Evolutionary conservation across 1,140 invertebrate species (phyloP).

Genomic region (Drosophila sproati): DNA sequence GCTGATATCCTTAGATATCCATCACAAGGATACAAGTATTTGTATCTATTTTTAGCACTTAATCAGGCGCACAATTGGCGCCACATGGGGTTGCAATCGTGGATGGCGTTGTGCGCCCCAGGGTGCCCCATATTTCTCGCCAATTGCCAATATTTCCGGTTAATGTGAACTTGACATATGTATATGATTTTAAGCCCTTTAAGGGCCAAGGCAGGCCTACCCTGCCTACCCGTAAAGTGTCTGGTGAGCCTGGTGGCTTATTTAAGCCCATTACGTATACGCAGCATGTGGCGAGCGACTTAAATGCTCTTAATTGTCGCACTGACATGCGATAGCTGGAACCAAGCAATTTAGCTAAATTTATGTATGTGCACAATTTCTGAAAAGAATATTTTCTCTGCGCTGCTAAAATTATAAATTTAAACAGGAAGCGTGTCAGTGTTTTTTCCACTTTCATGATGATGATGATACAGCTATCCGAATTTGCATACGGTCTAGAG

Average conservation of each 20-base stretch:
- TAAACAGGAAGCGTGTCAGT: conserved; percentile 15
- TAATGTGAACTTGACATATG: conserved; percentile 60
- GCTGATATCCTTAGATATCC: conserved; percentile 41
- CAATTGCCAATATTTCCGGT: conserved; percentile 82
- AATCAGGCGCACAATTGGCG: conserved; percentile 70
- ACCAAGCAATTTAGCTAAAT: conserved; percentile 71
- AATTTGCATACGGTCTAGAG: conserved; percentile 39
- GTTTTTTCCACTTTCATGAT: conserved; percentile 33
- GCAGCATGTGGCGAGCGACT: conserved; percentile 36
- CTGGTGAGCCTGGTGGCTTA: conserved; percentile 14
- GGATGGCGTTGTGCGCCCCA: neutral
- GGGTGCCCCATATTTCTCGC: conserved; percentile 69
- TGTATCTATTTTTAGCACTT: conserved; percentile 80
- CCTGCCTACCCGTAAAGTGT: too few relatives aligned
- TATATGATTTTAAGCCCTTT: conserved; percentile 18
- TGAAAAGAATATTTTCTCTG: conserved; percentile 7
- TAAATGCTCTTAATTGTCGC: conserved; percentile 67
- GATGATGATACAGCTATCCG: conserved; percentile 14
- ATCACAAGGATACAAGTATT: conserved; percentile 46
- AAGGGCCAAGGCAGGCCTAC: neutral
- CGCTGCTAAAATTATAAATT: conserved; percentile 45
- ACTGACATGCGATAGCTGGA: conserved; percentile 48
- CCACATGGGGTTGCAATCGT: neutral
- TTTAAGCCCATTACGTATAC: conserved; percentile 63
- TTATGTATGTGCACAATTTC: conserved; percentile 43